phyloP scores from a whole-genome alignment of 2,888 invertebrate genomes.

The Amiota mariae region DNA sequence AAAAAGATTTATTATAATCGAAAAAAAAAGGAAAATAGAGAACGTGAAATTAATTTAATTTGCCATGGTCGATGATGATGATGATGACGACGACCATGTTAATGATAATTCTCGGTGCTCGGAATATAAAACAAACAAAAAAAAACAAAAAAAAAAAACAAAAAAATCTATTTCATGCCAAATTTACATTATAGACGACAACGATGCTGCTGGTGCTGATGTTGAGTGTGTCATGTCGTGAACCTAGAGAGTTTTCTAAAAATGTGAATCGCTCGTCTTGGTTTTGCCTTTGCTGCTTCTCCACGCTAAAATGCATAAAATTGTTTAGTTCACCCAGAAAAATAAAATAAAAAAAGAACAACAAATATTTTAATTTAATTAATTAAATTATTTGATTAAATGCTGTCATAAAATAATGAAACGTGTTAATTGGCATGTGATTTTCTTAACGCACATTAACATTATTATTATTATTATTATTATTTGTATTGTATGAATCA shows the following conservation, averaged over 20 bases:
- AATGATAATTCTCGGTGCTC: background rate
- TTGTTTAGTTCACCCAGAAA: slow-evolving; percentile 31
- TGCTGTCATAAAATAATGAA: slow-evolving; percentile 41
- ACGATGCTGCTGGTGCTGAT: no score
- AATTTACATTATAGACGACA: slow-evolving; percentile 67
- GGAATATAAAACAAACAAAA: slow-evolving; percentile 39
- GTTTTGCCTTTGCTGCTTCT: background rate
- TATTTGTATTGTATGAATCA: no score
- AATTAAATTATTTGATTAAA: slow-evolving; percentile 46
- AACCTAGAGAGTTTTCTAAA: slow-evolving; percentile 51
- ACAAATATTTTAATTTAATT: slow-evolving; percentile 37
- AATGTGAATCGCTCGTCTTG: background rate
- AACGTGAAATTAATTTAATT: slow-evolving; percentile 51
- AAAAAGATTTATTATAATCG: slow-evolving; percentile 16
- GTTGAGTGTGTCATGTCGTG: slow-evolving; percentile 51
- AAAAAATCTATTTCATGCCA: slow-evolving; percentile 72
- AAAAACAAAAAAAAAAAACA: slow-evolving; percentile 49
- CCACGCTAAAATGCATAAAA: no score
- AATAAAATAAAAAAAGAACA: slow-evolving; percentile 45
- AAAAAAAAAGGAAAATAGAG: no score
- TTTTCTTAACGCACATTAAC: no score
- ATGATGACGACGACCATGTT: slow-evolving; percentile 20
- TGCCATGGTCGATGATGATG: slow-evolving; percentile 46
- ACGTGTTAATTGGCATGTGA: slow-evolving; percentile 53
- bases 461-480: no score